Percentiles rank a stretch among this genome's conserved stretches.
Conservation (phyloP, 2,888 invertebrate species). For the Trisateles emortualis region DNA sequence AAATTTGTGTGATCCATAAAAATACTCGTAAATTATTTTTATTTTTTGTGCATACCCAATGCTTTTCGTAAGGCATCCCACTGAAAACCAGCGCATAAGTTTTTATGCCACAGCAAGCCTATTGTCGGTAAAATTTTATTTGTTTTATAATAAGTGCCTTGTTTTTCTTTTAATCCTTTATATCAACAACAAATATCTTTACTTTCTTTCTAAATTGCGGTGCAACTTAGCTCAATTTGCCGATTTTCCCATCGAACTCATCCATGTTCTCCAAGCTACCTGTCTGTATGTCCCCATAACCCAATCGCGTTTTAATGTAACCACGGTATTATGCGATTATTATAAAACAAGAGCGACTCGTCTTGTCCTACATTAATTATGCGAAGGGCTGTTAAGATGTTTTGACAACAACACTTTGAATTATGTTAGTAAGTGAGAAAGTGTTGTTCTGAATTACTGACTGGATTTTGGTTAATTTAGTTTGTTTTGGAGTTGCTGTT, state of each 20-base stretch:
- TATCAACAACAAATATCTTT: no score
- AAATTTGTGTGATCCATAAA: no score
- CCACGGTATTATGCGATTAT: conserved; percentile 63
- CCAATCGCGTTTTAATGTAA: conserved; percentile 55
- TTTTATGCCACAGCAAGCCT: no score
- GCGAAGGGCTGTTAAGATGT: conserved; percentile 63
- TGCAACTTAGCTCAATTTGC: no score
- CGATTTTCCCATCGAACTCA: neutral
- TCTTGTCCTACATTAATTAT: conserved; percentile 72
- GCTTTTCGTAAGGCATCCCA: no score
- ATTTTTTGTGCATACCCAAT: no score
- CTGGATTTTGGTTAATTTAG: conserved; percentile 40
- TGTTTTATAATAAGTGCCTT: no score
- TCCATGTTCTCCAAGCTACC: conserved; percentile 5
- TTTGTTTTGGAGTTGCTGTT: conserved; percentile 18
- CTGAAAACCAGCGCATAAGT: no score
- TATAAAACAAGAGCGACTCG: conserved; percentile 63
- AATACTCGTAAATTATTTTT: no score
- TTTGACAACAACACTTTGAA: conserved; percentile 65
- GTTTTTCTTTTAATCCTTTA: no score
- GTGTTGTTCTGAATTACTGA: conserved; percentile 35
- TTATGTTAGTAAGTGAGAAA: conserved; percentile 54
- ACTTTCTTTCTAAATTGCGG: no score
- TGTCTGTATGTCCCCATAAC: conserved; percentile 51
- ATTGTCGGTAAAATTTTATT: no score